Conservation (phyloP, 2,797 vertebrate genomes). For the Scolopax bukidnonensis region DNA sequence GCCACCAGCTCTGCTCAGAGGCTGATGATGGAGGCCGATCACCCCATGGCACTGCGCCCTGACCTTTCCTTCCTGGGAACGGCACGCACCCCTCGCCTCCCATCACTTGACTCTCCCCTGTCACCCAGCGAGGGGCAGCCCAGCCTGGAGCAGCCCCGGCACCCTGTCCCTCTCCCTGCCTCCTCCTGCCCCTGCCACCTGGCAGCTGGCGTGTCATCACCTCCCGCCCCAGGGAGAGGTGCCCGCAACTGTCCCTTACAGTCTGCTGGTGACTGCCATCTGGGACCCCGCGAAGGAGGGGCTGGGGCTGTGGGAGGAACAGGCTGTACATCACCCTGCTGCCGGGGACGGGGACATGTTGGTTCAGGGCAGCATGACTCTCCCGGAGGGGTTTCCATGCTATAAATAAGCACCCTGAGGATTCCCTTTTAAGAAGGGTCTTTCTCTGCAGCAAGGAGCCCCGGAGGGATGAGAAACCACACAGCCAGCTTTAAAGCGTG, state of each 20-base stretch:
- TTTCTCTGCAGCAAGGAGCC: neutral
- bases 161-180: neutral
- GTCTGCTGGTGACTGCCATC: neutral
- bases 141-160: neutral
- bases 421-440: neutral
- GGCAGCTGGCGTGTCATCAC: neutral
- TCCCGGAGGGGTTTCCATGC: neutral
- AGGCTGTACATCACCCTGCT: neutral
- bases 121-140: neutral
- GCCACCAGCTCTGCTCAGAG: neutral
- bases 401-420: neutral
- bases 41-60: neutral
- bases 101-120: neutral
- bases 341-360: neutral
- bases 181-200: neutral
- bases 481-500: neutral
- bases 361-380: neutral
- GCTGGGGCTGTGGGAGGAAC: neutral
- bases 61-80: slow-evolving; percentile 9
- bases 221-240: neutral
- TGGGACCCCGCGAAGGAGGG: neutral
- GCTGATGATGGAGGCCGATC: neutral
- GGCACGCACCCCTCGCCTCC: neutral
- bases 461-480: rapidly evolving
- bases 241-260: neutral